Conservation (phyloP, 2,888 invertebrate species). For the Polyommatus iphigenia region DNA sequence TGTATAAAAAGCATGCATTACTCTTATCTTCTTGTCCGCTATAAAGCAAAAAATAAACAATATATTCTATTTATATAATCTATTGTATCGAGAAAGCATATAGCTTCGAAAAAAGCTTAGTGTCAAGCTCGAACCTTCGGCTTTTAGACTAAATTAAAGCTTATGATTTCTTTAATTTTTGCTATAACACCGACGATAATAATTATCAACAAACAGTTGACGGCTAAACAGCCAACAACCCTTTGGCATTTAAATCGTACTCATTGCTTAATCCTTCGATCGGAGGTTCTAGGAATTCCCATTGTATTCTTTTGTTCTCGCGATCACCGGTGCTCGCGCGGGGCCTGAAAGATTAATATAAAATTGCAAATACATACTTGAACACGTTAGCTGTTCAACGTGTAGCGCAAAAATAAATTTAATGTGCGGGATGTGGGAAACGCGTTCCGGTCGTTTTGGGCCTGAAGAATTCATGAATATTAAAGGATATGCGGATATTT, state of each 20-base stretch:
- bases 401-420: conserved; percentile 4
- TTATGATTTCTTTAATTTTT: background rate
- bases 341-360: too few relatives aligned
- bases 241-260: background rate
- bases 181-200: background rate
- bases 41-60: too few relatives aligned
- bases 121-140: background rate
- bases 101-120: background rate
- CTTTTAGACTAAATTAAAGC: background rate
- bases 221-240: background rate
- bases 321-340: too few relatives aligned
- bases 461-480: background rate
- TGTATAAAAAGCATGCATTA: too few relatives aligned
- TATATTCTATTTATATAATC: too few relatives aligned
- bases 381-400: background rate
- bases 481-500: background rate
- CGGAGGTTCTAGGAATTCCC: too few relatives aligned
- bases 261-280: background rate
- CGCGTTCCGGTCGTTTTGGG: conserved; percentile 14
- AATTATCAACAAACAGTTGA: background rate
- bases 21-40: background rate
- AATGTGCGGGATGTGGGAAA: conserved; percentile 17
- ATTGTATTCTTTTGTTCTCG: too few relatives aligned
- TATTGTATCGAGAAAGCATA: too few relatives aligned
- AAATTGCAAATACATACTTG: background rate